Base-by-base conservation (phyloP, 2,797 vertebrate genomes). In the Oophaga sylvatica region DNA sequence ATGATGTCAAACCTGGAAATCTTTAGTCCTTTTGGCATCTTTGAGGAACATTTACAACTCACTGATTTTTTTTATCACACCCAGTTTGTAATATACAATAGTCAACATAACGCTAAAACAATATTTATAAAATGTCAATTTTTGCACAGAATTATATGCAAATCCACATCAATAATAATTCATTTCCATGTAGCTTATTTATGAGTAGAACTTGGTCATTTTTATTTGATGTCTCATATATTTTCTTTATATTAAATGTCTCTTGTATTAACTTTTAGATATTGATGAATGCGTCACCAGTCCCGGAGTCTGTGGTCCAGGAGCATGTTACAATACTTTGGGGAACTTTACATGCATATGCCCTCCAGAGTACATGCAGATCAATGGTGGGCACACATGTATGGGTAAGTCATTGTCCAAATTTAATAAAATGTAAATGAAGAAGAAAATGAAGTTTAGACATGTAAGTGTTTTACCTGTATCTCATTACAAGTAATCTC, bases 221-320 rank as follows among this genome's bases (percentile, higher is more conserved):
- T 77, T 26, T 26, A 11, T 1, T 75, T 13, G 26, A 48, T n/a
- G 11, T 4, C n/a, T 13, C 11, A 41, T 71, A 41, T 20, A 48
- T 84, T 48, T 77, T 17, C 67, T 26, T 5, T 20, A 63, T 63
- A 48, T 12, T n/a, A 1, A 75, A 5, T 80, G 3, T 4, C 86
- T 63, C 92, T 48, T 90, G 0, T 88, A 5, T 35, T 80, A 6
- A 22, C 11, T 90, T 91, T 70, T 88, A 97, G 96, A 97, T 90
- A 96, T 97, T 68, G 96, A 97, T 62, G 96, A 97, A 90, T 97
- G 96, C 90, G 95, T 96, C 90, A 95, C 96, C 87, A 90, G 96
- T 57, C 96, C 96, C 6, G 96, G 96, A n/a, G 94, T 97, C 68
- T 97, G 96, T 89, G 96, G 96, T 86, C 96, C 96, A 56, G 96